Evolutionary conservation across 2,113 vertebrate species (phyloP), one percentile per base, ranked within the genome.

Genomic region (Upupa epops): DNA sequence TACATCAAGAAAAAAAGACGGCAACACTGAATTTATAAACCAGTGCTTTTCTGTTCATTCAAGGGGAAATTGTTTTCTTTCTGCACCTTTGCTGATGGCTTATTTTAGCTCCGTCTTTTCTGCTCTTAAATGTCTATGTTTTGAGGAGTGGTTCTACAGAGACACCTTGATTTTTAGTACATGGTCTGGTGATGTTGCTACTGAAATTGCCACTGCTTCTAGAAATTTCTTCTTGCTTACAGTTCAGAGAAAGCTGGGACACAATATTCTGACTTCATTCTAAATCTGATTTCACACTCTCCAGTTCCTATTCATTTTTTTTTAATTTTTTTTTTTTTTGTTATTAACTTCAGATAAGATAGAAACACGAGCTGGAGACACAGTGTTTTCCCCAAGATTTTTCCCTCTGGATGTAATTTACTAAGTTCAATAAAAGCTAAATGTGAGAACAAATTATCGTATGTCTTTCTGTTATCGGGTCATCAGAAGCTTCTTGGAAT

Each of bases 301-400:
- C 24, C 55, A 40, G 60, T 78, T 85, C 29, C 56, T 83, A 66
- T 68, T 77, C 40, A 78, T 90, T 95, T 64, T 71, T 90, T 92
- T n/a, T n/a, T n/a, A n/a, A 78, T 90, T 95, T 64, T 71, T 90
- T 92, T 90, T 95, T 64, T 71, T 90, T 92, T 93, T 90, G 55
- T 71, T 89, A 90, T 89, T 92, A 86, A 73, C 65, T 89, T 83
- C 8, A 69, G 79, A 60, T 83, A 83, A 91, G 72, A 79, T 64
- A 81, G 31, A 56, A 83, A 74, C 34, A 54, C 21, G 54, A 94
- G 76, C 69, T 86, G 8, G 13, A 86, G 60, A 52, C 79, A 61
- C 26, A 52, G 25, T 49, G 36, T 86, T 80, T 90, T 93, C 42
- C 17, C 24, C 0, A 3, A 65, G 12, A 76, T 66, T 83, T 60